Evolutionary conservation across 2,888 invertebrate species (phyloP), one percentile per base, ranked within the genome.

Genomic region (Tipula confusa): DNA sequence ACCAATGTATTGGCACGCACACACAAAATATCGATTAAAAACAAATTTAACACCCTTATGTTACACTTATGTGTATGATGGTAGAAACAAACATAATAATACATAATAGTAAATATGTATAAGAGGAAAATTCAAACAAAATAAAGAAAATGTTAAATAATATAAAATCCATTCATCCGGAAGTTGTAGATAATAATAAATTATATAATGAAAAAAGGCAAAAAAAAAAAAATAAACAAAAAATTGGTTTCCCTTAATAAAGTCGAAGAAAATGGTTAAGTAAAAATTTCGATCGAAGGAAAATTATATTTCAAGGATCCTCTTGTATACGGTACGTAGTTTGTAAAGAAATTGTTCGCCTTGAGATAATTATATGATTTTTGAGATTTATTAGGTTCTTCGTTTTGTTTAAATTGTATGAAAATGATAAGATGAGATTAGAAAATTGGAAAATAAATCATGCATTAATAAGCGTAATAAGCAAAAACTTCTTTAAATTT

Each of bases 161-260:
- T 64, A 64, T 64, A 64, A 64, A 64, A 64, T 64, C 24, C 64
- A 24, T 24, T 9, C 64, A 64, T 64, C 64, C 64, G 64, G 64
- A 64, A 64, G 64, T 64, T 24, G 64, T 64, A 64, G 64, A 64
- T 64, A 64, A 64, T 64, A 64, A 64, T 64, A 64, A 64, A 24
- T 64, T 24, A 64, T 24, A 64, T 64, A 64, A 64, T 64, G 64
- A 64, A 64, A 64, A 64, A 64, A 24, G 64, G 64, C 64, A 64
- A 64, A 64, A 48, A 38, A 48, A 64, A 64, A 64, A n/a, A n/a
- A n/a, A n/a, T n/a, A n/a, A n/a, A n/a, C n/a, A n/a, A n/a, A n/a
- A n/a, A n/a, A n/a, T n/a, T 24, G 64, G n/a, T 18, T 64, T 64
- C 24, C 64, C 24, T 24, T 64, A 64, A 64, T 24, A 64, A 64